Evolutionary conservation across 2,113 vertebrate species (phyloP).

Genomic region (Tachycineta bicolor): DNA sequence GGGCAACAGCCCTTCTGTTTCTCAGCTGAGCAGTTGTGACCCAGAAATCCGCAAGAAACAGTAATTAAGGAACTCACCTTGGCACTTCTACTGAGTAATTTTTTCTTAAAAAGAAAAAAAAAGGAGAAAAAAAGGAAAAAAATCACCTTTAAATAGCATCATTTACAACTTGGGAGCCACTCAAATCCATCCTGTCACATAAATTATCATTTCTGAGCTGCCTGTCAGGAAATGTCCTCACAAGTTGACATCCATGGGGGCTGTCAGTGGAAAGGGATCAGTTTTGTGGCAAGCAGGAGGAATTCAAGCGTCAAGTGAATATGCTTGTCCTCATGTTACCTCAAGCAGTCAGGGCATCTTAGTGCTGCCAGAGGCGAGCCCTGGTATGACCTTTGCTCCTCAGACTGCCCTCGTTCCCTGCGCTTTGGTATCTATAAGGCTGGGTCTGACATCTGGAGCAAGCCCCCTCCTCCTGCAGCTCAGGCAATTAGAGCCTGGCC

Average conservation of each 20-base stretch:
- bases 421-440: neutral
- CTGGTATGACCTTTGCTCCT: neutral
- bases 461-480: neutral
- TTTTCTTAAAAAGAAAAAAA: too few relatives aligned
- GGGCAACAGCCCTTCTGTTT: too few relatives aligned
- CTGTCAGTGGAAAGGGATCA: neutral
- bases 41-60: too few relatives aligned
- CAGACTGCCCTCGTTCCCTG: neutral
- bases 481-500: neutral
- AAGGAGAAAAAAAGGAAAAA: too few relatives aligned
- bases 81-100: too few relatives aligned
- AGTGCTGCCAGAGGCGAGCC: neutral
- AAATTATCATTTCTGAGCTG: constrained; percentile 20
- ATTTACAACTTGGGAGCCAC: neutral
- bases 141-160: too few relatives aligned
- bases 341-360: neutral
- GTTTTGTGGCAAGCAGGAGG: neutral
- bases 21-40: too few relatives aligned
- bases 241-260: neutral
- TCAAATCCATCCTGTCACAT: constrained; percentile 19
- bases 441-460: neutral
- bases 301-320: neutral
- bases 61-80: too few relatives aligned
- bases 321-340: neutral
- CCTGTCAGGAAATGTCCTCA: constrained; percentile 20